Percentiles rank a stretch among this genome's conserved stretches.
These are phyloP conservation scores for Beaufortia kweichowensis DNA, from an alignment of 2,113 vertebrate genomes.

Conservation along the genomic window DNA sequence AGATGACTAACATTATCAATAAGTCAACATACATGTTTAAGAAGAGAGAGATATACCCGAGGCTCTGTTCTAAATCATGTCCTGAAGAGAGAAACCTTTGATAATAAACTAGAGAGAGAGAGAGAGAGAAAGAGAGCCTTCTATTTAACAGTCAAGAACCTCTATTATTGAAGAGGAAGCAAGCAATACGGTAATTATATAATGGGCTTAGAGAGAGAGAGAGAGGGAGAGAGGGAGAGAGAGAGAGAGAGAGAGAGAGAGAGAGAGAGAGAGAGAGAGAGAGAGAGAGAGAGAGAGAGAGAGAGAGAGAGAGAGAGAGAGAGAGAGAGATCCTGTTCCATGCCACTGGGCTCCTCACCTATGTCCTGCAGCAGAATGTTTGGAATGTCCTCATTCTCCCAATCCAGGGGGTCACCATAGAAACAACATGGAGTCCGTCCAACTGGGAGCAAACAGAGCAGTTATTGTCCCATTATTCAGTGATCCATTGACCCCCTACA, in stretches of 20 bases:
- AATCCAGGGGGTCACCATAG: conserved; percentile 59
- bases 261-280: conserved; percentile 10
- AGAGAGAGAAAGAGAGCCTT: background rate
- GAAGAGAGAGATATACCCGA: too few species aligned
- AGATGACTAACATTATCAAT: too few species aligned
- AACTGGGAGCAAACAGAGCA: conserved; percentile 61
- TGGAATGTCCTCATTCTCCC: conserved; percentile 63
- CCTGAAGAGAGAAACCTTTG: too few species aligned
- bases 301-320: conserved; percentile 21
- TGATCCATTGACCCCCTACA: conserved; percentile 53
- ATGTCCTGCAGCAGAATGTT: conserved; percentile 58
- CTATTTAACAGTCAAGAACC: conserved; percentile 12
- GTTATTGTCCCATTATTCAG: conserved; percentile 64
- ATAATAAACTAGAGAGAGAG: background rate
- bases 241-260: background rate
- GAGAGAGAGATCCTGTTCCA: conserved; percentile 18
- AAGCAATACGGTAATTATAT: conserved; percentile 43
- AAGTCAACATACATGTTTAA: too few species aligned
- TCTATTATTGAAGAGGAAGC: conserved; percentile 11
- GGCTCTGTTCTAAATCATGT: too few species aligned
- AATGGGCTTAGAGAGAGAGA: conserved; percentile 19
- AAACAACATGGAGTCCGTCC: conserved; percentile 55
- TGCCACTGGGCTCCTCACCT: conserved; percentile 35
- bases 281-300: conserved; percentile 6
- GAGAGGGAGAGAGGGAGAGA: background rate